Evolutionary conservation across 2,888 invertebrate species (phyloP), one percentile per base, ranked within the genome.

Genomic region (Nomada flava): DNA sequence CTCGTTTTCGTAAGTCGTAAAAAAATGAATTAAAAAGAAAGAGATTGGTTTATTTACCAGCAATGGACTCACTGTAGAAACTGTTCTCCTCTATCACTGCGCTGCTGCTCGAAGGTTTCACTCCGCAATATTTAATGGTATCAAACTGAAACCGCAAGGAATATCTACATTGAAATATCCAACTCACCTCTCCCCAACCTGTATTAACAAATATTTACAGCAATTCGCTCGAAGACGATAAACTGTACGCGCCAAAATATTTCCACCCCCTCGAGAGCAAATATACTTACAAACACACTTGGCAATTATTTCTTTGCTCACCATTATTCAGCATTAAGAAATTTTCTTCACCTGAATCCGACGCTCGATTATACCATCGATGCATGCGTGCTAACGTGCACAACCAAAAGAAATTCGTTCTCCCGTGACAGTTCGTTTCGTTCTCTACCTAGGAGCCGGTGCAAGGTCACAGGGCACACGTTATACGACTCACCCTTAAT

Each of bases 401-500:
- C 50, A 57, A 23, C 18, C 36, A 42, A n/a, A n/a, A n/a, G 44
- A 42, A 23, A 74, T 76, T 65, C 63, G 52, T 65, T 69, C 64
- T 57, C n/a, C 44, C 18, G 20, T 15, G 67, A 76, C 73, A 81
- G 63, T 68, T 83, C 79, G 44, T 68, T 78, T 57, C 67, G 63
- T 65, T 79, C 68, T 67, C 75, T 68, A 78, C 36, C 70, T 80
- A 82, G 76, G 78, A 50, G 50, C 78, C 53, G 57, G 23, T 29
- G 20, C 36, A 68, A 68, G 83, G 83, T 81, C 72, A 82, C 10
- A 71, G 89, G 85, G 76, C 84, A 82, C 78, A 70, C 79, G 79
- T 87, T 87, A 88, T 90, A 89, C 84, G 87, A 86, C 79, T 85
- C 81, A 63, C 80, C 84, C 86, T 90, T 90, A 90, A 91, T 90